Base-by-base conservation (phyloP, 2,797 vertebrate genomes). In the Sebastes minor region DNA sequence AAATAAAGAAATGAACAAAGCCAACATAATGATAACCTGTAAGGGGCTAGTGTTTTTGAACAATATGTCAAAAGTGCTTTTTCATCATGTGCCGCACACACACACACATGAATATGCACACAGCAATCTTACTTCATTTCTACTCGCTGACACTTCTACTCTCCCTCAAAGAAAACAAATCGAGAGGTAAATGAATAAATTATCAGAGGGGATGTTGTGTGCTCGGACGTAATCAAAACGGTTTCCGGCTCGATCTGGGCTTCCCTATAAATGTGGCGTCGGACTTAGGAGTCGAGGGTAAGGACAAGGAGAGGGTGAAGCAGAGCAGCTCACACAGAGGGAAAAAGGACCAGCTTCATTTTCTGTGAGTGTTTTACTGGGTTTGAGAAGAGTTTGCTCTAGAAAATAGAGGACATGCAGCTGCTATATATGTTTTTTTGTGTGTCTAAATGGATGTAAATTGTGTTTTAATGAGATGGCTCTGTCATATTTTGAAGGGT, bases 221-320 rank as follows among this genome's bases (percentile, higher is more conserved):
- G 89, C 82, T 87, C 73, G 64, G 90, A 95, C 94, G 93, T 92
- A 95, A 92, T 95, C 89, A 83, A 87, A 89, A 83, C 67, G 61
- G 89, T 90, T 94, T 94, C 89, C 89, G 91, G 88, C 86, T 87
- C 81, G 67, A 28, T 89, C 81, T 80, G 88, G 88, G 92, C 83
- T 88, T 94, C 90, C 89, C 93, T 96, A 96, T 96, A 96, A 94
- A 95, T 92, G 76, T 59, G 70, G 76, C 62, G 66, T 73, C 72
- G 49, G 49, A 74, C 67, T 66, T 68, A 55, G 77, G 57, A 56
- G 66, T 84, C 59, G 71, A 86, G 81, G 74, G 74, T 81, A 55
- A 86, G 87, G 76, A 81, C 77, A 57, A 82, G 90, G 59, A 55
- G 73, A 80, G 76, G 76, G 78, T 65, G 86, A 72, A 79, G 76